Base-by-base conservation (phyloP, 2,113 vertebrate species). In the Albula goreensis region DNA sequence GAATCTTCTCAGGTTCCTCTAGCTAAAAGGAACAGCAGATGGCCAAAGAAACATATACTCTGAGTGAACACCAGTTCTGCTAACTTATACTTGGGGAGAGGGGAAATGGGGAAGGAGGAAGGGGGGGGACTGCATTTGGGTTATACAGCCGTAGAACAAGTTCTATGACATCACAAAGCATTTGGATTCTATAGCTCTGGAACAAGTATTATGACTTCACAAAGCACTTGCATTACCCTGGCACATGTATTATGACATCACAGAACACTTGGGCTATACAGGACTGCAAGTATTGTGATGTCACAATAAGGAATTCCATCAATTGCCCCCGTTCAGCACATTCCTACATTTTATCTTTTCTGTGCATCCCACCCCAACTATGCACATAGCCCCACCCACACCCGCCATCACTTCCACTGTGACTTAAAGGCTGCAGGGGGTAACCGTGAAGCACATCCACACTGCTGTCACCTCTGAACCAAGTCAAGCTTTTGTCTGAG, bases 21-120 rank as follows among this genome's bases (percentile, higher is more conserved):
- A 89, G 92, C 93, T 93, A 93, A 90, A 95, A 92, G 90, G 95
- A 89, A 89, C 79, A 93, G 95, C 96, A 97, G 96, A 96, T 96
- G 96, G 95, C 93, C 94, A 92, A 91, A 96, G 94, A 93, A 96
- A 96, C 91, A 92, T 92, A 89, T 91, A 94, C 95, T 95, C 91
- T 90, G 92, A 94, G 87, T 79, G 92, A 94, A 93, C 88, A 82
- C 92, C 90, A 93, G 92, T 91, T 93, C 91, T 92, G 90, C 90
- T 92, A 88, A 89, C 93, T 79, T 89, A 80, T n/a, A 91, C 91
- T 92, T 87, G 52, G 90, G 70, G 91, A 86, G 80, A 89, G 88
- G 89, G 91, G 88, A 89, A 83, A 78, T 63, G 77, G 80, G 12
- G 60, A 85, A 81, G 89, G 85, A 82, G 91, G 91, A 88, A 81